These are phyloP conservation scores for Blomia tropicalis DNA, from an alignment of 2,888 invertebrate genomes.

Conservation along the genomic window DNA sequence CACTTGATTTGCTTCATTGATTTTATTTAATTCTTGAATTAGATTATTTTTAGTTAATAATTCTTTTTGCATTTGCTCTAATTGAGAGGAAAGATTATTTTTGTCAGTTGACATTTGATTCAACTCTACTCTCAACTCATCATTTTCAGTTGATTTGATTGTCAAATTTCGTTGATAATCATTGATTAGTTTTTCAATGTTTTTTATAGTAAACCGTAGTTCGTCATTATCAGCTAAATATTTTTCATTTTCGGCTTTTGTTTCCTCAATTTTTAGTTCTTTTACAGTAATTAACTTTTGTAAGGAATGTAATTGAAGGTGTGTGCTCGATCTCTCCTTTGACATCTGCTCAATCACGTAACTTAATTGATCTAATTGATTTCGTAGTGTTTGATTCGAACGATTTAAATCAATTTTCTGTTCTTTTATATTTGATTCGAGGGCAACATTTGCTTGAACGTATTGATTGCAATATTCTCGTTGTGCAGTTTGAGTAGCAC, in stretches of 20 bases:
- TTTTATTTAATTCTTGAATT: neutral
- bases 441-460: slow-evolving; percentile 1
- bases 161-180: neutral
- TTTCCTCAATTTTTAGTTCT: neutral
- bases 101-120: neutral
- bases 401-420: neutral
- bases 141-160: neutral
- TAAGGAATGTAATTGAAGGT: neutral
- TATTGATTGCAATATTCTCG: slow-evolving; percentile 8
- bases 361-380: neutral
- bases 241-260: neutral
- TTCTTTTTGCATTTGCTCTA: neutral
- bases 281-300: neutral
- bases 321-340: neutral
- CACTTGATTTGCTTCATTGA: neutral
- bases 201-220: neutral
- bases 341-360: slow-evolving; percentile 13
- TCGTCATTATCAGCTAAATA: slow-evolving; percentile 1
- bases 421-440: neutral
- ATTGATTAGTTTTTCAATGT: neutral
- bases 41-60: neutral
- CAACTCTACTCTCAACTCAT: neutral
- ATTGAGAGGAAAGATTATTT: neutral
- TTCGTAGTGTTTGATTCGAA: slow-evolving; percentile 9
- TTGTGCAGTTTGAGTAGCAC: neutral